Base-by-base conservation (phyloP, 2,888 invertebrate species). In the Plebejus argus region DNA sequence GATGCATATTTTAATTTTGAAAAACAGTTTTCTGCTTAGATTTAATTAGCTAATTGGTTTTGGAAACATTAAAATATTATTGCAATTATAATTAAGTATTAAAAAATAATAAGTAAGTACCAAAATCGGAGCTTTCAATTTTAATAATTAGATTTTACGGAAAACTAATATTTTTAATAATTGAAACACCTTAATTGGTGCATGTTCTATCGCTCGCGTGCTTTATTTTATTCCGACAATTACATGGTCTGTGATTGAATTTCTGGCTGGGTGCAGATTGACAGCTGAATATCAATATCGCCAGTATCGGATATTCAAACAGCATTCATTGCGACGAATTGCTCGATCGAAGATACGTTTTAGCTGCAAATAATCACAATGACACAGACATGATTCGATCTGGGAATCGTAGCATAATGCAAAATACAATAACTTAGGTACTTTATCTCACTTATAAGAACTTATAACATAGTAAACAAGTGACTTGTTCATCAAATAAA, bases 201-300 rank as follows among this genome's bases (percentile, higher is more conserved):
- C 15, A 33, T 66, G 18, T 66, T 33, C 66, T 66, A 66, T 66
- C 61, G 33, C 66, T 20, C 49, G 20, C 1, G 53, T 49, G 72
- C 72, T 28, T 74, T 53, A 53, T 74, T 74, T 74, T 74, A 74
- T 74, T 53, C 53, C 45, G 53, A 53, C 74, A 53, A 74, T 74
- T 74, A 53, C 74, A 28, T 53, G 49, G 53, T 23, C 53, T 28
- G 74, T 53, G 49, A 74, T 74, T 72, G 72, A 72, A 71, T 39
- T 77, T 71, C 35, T 39, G 71, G 18, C 56, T 56, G 56, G 23
- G 56, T 77, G 71, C 71, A 71, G 77, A 77, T 77, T 77, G 77
- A 77, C 58, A 56, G 20, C 39, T 53, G 56, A 72, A 77, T 77
- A 77, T 77, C 77, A 77, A 77, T 77, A 71, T 71, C 77, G 53